Percentiles rank a stretch among this genome's conserved stretches.
phyloP scores from a whole-genome alignment of 2,113 vertebrate species.

The Rhabdornis inornatus region DNA sequence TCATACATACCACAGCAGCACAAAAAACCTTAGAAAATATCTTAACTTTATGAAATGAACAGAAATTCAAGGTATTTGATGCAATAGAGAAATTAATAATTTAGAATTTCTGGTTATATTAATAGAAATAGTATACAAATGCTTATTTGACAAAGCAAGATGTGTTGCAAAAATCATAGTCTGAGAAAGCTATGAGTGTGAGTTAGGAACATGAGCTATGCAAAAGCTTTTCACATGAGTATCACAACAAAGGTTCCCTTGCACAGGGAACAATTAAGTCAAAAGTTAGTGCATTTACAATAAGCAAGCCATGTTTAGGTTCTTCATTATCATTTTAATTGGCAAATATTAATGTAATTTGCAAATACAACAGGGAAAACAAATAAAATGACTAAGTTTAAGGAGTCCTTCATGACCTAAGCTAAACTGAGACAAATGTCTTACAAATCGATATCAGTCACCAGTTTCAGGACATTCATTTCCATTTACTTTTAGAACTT shows the following conservation, averaged over 20 bases:
- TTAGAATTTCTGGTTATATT: not conserved
- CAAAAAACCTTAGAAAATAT: not conserved
- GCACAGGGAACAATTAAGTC: not conserved
- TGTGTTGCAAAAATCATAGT: not conserved
- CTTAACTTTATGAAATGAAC: not conserved
- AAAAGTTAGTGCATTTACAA: not conserved
- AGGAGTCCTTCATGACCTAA: slow-evolving; percentile 9
- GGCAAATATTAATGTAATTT: slow-evolving; percentile 48
- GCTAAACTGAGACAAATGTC: slow-evolving; percentile 27
- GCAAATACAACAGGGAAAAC: slow-evolving; percentile 5
- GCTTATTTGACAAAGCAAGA: not conserved
- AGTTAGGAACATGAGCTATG: not conserved
- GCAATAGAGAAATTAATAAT: not conserved
- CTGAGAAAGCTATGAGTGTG: not conserved
- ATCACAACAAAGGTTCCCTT: not conserved
- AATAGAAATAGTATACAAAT: not conserved
- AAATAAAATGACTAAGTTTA: slow-evolving; percentile 8
- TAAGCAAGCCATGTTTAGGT: not conserved
- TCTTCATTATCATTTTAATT: slow-evolving; percentile 42
- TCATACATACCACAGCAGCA: not conserved
- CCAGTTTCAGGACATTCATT: not conserved
- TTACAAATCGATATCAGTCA: not conserved
- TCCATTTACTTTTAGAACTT: slow-evolving; percentile 34
- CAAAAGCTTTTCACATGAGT: not conserved
- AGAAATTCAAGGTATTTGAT: not conserved